Percentiles rank a stretch among this genome's conserved stretches.
These are phyloP conservation scores for Cephus rjabovi DNA, from an alignment of 2,888 invertebrate species.

Conservation along the genomic window DNA sequence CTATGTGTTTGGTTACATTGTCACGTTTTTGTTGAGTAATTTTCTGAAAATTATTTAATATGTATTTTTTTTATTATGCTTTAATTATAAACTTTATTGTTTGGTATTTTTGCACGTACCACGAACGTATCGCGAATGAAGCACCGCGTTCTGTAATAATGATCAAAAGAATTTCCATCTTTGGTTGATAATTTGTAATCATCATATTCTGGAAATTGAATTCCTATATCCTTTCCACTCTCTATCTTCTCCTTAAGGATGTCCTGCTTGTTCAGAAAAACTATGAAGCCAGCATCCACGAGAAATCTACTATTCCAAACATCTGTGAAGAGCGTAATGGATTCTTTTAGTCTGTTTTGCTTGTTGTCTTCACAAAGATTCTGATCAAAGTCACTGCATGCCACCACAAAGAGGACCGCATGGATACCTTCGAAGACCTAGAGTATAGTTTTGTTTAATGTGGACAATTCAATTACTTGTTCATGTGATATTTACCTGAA, in stretches of 20 bases:
- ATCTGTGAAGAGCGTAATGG: constrained; percentile 78
- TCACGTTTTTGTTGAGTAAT: not conserved
- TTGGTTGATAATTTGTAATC: constrained; percentile 68
- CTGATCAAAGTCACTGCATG: constrained; percentile 85
- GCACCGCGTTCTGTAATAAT: constrained; percentile 75
- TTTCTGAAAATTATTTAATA: not conserved
- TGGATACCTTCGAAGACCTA: constrained; percentile 86
- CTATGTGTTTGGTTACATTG: not conserved
- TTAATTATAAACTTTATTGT: not conserved
- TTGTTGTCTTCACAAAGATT: constrained; percentile 76
- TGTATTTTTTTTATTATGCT: not conserved
- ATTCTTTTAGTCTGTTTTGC: constrained; percentile 80
- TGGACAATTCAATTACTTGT: not conserved
- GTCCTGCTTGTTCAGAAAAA: constrained; percentile 88
- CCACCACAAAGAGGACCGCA: constrained; percentile 84
- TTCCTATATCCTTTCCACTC: constrained; percentile 73
- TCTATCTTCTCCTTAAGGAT: constrained; percentile 78
- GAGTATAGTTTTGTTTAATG: constrained; percentile 11
- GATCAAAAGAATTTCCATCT: constrained; percentile 69
- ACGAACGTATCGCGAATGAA: constrained; percentile 77
- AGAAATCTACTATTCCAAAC: constrained; percentile 86
- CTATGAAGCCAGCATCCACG: constrained; percentile 79
- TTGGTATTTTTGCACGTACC: constrained; percentile 63
- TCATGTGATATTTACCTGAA: constrained; percentile 69
- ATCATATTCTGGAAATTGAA: constrained; percentile 76